Evolutionary conservation across 2,113 vertebrate genomes (phyloP), one percentile per base, ranked within the genome.

Genomic region (Peromyscus leucopus): DNA sequence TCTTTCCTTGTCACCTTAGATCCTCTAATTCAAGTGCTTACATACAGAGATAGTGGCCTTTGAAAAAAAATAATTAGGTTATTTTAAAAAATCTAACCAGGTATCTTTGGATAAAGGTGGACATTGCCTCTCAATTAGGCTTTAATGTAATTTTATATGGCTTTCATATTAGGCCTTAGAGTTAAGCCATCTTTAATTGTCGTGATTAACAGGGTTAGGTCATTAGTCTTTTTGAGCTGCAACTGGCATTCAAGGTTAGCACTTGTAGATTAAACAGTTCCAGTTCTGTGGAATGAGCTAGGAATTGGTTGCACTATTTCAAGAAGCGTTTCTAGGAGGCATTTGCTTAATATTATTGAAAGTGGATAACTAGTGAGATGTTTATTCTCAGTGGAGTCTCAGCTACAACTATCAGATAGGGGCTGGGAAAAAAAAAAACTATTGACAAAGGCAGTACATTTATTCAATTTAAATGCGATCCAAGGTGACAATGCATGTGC

Each of bases 381-480:
- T 91, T 89, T 97, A 75, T 89, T 96, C 96, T 95, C 48, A 69
- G 24, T 57, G 46, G 79, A 88, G 48, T 91, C 74, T 96, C 61
- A 36, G 36, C 83, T 91, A 0, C n/a, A 89, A 48, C 57, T 88
- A 16, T 95, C 55, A 84, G 91, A 55, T 75, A 75, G 92, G 42
- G 93, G n/a, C 26, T 65, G n/a, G 76, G 59, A 83, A 83, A 93
- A 82, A 89, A 72, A 90, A 82, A 89, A 72, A 90, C 24, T 83
- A 42, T 95, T 93, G 22, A 95, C 67, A 83, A 78, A 17, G 55
- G 36, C 55, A 87, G 57, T 63, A 36, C 31, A n/a, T 94, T 95
- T 55, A 83, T 96, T 95, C 65, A 63, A 39, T 95, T 91, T 95
- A 89, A 94, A 79, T 89, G 91, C 87, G 78, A 96, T 91, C 17